Evolutionary conservation across 2,888 invertebrate species (phyloP), one percentile per base, ranked within the genome.

Genomic region (Mylabris sibirica): DNA sequence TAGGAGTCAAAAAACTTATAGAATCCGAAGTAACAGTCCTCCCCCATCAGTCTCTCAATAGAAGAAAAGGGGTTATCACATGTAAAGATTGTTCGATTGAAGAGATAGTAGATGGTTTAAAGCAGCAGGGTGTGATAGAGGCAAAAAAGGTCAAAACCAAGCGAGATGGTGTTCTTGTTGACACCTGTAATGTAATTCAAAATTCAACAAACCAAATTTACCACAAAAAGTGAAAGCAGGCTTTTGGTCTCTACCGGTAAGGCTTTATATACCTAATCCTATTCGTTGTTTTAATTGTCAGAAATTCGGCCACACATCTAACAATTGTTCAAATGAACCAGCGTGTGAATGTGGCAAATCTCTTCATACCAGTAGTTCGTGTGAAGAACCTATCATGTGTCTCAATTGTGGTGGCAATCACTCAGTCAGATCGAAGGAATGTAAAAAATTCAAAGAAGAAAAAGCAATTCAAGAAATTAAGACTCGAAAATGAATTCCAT

Each of bases 211-310:
- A n/a, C 12, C 2, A 1, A 41, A 41, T 2, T n/a, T 41, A 44
- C 17, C 44, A 17, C 0, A 1, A 44, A 44, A 44, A n/a, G 5
- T 44, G 3, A 44, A 44, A 44, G 44, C 17, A 17, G 44, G 5
- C 0, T 44, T 44, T 17, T 44, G 17, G 17, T 44, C 17, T 17
- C 17, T 44, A 17, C 44, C 44, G 3, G 44, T 44, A 17, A n/a
- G 44, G n/a, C 17, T 44, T 0, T 44, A 44, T 44, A n/a, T 44
- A 0, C 44, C 44, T 3, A 17, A 5, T 8, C 61, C 68, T 1
- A 0, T 75, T 44, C 59, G 70, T 12, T 75, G 75, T 49, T 75
- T 67, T 30, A 38, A 59, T 17, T 73, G 72, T 17, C 73, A 72
- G 60, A 68, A 65, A 17, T 72, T 68, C 17, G 70, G 69, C 2